Evolutionary conservation across 2,113 vertebrate species (phyloP).

Genomic region (Platanista minor): DNA sequence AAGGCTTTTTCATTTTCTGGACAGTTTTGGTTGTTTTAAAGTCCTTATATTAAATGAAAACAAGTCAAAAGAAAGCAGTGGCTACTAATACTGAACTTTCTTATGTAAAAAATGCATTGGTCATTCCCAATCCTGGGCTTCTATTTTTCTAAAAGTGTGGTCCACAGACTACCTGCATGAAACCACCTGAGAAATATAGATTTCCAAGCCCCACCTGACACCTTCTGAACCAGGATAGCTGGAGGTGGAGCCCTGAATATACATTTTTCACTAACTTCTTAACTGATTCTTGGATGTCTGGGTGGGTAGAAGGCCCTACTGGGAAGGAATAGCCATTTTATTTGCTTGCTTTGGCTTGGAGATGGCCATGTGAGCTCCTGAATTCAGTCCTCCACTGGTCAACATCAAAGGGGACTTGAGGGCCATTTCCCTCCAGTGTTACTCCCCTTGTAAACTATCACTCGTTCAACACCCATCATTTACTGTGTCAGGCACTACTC

Average conservation of each 20-base stretch:
- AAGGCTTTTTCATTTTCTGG: conserved; percentile 4
- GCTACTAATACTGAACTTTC: not conserved
- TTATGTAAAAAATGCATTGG: not conserved
- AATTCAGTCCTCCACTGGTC: not conserved
- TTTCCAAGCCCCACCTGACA: not conserved
- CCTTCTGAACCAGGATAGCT: not conserved
- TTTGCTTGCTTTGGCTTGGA: not conserved
- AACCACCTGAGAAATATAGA: not conserved
- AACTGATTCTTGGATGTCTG: not conserved
- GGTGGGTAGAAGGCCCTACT: not conserved
- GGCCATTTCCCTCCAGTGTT: not conserved
- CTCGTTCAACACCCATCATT: not conserved
- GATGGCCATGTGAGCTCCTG: not conserved
- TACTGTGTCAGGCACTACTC: not conserved
- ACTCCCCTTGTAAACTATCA: not conserved
- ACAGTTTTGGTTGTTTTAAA: not conserved
- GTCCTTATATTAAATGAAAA: not conserved
- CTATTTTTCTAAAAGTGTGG: not conserved
- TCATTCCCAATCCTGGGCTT: not conserved
- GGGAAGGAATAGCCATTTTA: not conserved
- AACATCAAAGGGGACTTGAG: not conserved
- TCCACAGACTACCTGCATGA: not conserved
- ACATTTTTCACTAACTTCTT: not conserved
- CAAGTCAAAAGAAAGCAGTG: not conserved
- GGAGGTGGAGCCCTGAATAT: not conserved